Evolutionary conservation across 92 coral and sea anemone genomes (phyloP).

Genomic region (Phenganax subtilis): DNA sequence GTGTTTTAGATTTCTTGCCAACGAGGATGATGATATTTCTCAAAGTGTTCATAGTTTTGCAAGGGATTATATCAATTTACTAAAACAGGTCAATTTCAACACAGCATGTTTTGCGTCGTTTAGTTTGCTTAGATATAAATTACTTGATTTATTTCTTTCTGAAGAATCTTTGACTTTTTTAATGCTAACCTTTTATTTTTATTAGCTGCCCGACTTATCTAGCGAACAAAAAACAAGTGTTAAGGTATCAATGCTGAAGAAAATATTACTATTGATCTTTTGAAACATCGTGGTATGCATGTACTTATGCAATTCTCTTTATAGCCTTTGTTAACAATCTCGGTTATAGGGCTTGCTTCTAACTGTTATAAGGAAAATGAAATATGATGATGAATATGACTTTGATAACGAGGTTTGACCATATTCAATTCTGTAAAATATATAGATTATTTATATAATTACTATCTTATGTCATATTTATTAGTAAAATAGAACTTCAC

Average conservation of each 20-base stretch:
- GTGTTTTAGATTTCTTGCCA: conserved; percentile 71
- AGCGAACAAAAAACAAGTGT: conserved; percentile 44
- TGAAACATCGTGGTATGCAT: too few species aligned
- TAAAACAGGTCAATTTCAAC: conserved; percentile 66
- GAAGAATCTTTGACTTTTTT: background rate
- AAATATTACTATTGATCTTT: background rate
- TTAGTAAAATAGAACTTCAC: too few species aligned
- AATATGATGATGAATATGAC: conserved; percentile 87
- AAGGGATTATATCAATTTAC: conserved; percentile 64
- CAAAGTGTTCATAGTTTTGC: conserved; percentile 89
- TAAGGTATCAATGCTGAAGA: conserved; percentile 28
- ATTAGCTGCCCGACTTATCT: conserved; percentile 40
- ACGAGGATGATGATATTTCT: conserved; percentile 96
- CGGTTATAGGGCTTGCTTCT: conserved; percentile 59
- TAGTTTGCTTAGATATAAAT: background rate
- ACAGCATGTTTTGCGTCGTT: too few species aligned
- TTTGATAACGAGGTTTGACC: conserved; percentile 81
- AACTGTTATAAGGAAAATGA: conserved; percentile 80
- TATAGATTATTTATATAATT: background rate
- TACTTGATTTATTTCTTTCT: background rate
- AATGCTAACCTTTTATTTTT: background rate
- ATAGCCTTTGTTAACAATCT: too few species aligned
- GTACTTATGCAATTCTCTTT: too few species aligned
- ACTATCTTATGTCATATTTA: too few species aligned
- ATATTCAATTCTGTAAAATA: background rate